Conservation (phyloP, 2,797 vertebrate genomes). For the Myotis myotis region DNA sequence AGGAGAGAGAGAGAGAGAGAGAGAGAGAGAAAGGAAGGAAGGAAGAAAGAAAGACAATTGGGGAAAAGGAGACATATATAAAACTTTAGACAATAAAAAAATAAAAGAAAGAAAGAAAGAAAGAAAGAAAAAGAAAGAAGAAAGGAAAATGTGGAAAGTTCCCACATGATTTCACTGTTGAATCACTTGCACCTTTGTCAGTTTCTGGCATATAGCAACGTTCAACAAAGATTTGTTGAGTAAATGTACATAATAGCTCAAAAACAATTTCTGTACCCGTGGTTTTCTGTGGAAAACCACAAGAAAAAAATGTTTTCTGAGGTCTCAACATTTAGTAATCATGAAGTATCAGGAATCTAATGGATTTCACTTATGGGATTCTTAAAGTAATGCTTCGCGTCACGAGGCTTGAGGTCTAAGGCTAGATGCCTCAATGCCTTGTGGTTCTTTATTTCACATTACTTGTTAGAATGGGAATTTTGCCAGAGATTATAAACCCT, state of each 20-base stretch:
- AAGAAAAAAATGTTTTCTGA: slow-evolving; percentile 14
- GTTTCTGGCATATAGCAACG: neutral
- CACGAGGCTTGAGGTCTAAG: neutral
- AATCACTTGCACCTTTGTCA: neutral
- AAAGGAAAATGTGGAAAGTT: neutral
- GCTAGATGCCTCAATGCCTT: neutral
- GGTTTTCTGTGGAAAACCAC: slow-evolving; percentile 54
- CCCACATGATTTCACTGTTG: neutral
- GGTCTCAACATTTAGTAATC: slow-evolving; percentile 19
- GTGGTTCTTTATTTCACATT: neutral
- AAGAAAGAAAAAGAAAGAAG: neutral
- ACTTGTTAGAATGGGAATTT: neutral
- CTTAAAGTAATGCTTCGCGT: neutral
- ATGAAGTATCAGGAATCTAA: slow-evolving; percentile 1
- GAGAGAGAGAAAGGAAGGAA: no score
- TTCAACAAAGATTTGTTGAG: slow-evolving; percentile 47
- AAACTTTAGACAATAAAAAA: no score
- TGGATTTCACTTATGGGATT: neutral
- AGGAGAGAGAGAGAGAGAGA: neutral
- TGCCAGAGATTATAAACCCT: neutral
- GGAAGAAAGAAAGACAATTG: neutral
- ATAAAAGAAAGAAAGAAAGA: no score
- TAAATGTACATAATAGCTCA: slow-evolving; percentile 9
- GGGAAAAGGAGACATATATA: no score
- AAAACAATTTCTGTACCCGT: neutral